Conservation (phyloP, 2,113 vertebrate genomes). For the Eupsittula cactorum region DNA sequence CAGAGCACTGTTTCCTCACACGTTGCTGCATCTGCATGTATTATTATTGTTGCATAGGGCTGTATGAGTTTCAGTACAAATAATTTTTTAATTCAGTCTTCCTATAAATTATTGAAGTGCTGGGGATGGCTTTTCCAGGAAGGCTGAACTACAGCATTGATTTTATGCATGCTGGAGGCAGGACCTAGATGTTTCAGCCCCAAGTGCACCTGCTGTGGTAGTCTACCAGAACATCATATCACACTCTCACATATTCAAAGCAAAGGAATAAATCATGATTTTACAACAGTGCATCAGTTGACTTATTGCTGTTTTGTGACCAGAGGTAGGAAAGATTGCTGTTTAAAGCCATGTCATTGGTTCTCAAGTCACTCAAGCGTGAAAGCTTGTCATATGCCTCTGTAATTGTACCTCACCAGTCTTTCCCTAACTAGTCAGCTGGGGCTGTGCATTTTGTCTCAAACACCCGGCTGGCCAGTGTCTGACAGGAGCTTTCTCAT, state of each 20-base stretch:
- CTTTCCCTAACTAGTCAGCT: conserved; percentile 94
- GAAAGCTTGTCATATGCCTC: conserved; percentile 93
- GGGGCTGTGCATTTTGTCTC: conserved; percentile 83
- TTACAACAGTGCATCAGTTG: conserved; percentile 91
- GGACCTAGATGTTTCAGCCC: conserved; percentile 74
- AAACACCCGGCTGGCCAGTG: conserved; percentile 75
- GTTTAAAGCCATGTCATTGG: conserved; percentile 84
- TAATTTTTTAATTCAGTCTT: conserved; percentile 10
- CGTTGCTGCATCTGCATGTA: background rate
- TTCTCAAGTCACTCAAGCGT: conserved; percentile 86
- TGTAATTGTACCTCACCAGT: conserved; percentile 90
- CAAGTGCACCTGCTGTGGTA: conserved; percentile 82
- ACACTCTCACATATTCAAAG: conserved; percentile 81
- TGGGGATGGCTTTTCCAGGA: background rate
- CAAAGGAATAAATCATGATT: conserved; percentile 95
- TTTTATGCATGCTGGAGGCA: conserved; percentile 78
- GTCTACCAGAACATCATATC: conserved; percentile 81
- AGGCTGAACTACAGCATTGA: conserved; percentile 22
- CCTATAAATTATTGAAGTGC: conserved; percentile 1
- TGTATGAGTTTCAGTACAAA: background rate
- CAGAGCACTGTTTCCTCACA: background rate
- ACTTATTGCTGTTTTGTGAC: conserved; percentile 94
- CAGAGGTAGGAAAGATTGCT: conserved; percentile 83
- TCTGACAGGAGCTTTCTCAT: conserved; percentile 95
- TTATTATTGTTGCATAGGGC: background rate